Evolutionary conservation across 2,797 vertebrate genomes (phyloP).

Genomic region (Gorsachius magnificus): DNA sequence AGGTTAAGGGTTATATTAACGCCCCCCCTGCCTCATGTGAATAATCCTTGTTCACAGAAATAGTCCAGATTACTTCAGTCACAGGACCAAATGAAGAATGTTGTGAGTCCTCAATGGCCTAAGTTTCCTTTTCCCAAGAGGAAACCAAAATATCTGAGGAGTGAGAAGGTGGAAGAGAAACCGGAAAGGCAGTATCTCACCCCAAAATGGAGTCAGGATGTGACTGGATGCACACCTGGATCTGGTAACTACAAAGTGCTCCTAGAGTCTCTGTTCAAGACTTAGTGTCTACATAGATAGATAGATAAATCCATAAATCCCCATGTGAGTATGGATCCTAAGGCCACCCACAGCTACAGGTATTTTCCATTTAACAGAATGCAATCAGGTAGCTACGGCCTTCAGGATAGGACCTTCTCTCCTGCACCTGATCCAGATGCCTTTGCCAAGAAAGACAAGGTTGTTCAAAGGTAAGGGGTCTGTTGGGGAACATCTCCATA

Average conservation of each 20-base stretch:
- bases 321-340: not conserved
- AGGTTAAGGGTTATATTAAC: not conserved
- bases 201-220: not conserved
- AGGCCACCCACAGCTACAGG: not conserved
- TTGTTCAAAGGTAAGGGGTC: not conserved
- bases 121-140: not conserved
- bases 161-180: not conserved
- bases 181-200: not conserved
- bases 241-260: not conserved
- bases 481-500: not conserved
- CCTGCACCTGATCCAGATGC: not conserved
- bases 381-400: not conserved
- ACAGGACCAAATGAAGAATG: not conserved
- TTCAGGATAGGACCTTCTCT: not conserved
- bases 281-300: not conserved
- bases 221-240: not conserved
- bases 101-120: rapidly evolving
- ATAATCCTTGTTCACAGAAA: not conserved
- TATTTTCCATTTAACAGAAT: not conserved
- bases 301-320: not conserved
- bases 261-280: not conserved
- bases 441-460: not conserved
- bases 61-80: not conserved
- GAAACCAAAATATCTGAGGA: not conserved
- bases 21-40: not conserved